Base-by-base conservation (phyloP, 23 tunicate genomes). In the Trididemnum miniatum region DNA sequence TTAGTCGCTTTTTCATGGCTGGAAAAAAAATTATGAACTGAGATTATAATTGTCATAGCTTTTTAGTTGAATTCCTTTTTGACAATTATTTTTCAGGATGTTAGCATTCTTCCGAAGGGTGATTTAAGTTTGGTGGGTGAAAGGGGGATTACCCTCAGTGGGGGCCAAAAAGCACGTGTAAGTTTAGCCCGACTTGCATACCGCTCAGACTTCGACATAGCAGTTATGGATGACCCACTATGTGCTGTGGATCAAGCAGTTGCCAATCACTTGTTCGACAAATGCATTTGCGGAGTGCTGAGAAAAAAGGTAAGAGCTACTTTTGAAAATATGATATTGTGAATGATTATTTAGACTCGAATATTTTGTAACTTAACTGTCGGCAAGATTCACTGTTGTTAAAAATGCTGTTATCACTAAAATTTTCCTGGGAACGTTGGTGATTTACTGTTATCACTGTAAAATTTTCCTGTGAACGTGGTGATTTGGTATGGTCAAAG, bases 131-230 rank as follows among this genome's bases (percentile, higher is more conserved):
- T 96, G 40, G 90, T 96, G 20, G 99, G 99, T 4, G 95, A 94
- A 38, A 73, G 87, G 32, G 99, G 99, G 24, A 88, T 96, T 3
- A 83, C 96, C 0, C 77, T 96, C 2, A 89, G 95, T 65, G 99
- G 99, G 1, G 99, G 99, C 0, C 99, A 95, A 77, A 89, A 89
- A 86, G 99, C 99, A 12, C 39, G 99, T 26, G 82, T 95, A 9
- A 90, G 88, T 51, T 82, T 95, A 9, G 99, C 99, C 2, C 83
- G 99, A 82, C 84, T 83, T 20, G 95, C 84, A 27, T 95, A 95
- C 62, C 65, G 87, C 15, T 38, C 52, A 28, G 65, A 86, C 35
- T 27, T 65, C 0, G 87, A 89, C 59, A 79, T 95, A 9, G 76
- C 37, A n/a, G 66, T 95, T 27, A 31, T 95, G 66, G 99, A 95